Evolutionary conservation across 2,797 vertebrate genomes (phyloP).

Genomic region (Lagocephalus sceleratus): DNA sequence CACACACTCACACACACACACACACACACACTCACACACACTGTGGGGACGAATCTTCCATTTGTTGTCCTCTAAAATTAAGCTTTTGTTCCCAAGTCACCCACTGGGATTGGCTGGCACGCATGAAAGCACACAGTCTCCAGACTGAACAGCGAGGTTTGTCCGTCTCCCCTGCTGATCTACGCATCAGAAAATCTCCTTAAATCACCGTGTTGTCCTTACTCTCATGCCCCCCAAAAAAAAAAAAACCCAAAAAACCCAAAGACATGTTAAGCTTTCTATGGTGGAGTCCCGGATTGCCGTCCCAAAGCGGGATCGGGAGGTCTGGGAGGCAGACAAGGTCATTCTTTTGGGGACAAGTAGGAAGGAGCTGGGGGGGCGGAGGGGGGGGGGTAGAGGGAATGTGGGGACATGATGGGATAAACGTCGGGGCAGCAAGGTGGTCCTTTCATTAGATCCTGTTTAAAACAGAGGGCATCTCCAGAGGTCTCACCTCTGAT

Average conservation of each 20-base stretch:
- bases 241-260: too few species aligned
- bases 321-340: conserved; percentile 56
- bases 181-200: conserved; percentile 38
- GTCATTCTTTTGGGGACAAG: conserved; percentile 33
- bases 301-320: conserved; percentile 50
- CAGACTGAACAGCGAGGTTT: conserved; percentile 18
- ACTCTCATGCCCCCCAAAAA: conserved; percentile 28
- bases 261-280: conserved; percentile 48
- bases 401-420: conserved; percentile 7
- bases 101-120: conserved; percentile 33
- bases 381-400: conserved; percentile 33
- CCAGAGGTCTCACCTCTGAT: conserved; percentile 71
- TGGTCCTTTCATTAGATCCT: conserved; percentile 68
- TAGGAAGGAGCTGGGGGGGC: conserved; percentile 20
- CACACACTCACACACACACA: too few species aligned
- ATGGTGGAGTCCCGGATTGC: conserved; percentile 34
- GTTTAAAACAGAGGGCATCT: conserved; percentile 71
- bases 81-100: conserved; percentile 30
- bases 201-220: conserved; percentile 36
- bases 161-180: conserved; percentile 25
- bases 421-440: conserved; percentile 52
- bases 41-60: conserved; percentile 36
- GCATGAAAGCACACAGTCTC: conserved; percentile 29
- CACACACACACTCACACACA: too few species aligned
- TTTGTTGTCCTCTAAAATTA: conserved; percentile 49